Percentiles rank a stretch among this genome's conserved stretches.
Evolutionary conservation across 2,888 invertebrate species (phyloP).

Genomic region (Ectemnius continuus): DNA sequence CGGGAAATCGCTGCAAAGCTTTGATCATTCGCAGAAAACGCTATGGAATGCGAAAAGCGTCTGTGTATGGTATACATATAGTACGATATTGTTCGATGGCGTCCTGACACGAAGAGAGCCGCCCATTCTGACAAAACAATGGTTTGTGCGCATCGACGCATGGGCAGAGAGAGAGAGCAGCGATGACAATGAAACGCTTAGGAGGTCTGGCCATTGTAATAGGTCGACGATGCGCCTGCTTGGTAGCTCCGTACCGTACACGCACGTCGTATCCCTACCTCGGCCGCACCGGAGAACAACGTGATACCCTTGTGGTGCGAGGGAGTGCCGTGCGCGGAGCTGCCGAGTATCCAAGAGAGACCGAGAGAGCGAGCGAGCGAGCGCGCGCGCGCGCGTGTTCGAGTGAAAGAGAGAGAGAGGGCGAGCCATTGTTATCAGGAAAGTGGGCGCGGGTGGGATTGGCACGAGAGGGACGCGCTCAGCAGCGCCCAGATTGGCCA

Average conservation of each 20-base stretch:
- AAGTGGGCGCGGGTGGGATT: constrained; percentile 16
- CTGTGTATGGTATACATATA: too few species aligned
- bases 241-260: constrained; percentile 67
- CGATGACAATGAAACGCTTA: constrained; percentile 75
- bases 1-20: too few species aligned
- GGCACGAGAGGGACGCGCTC: neutral
- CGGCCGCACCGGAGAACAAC: constrained; percentile 29
- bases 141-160: constrained; percentile 76
- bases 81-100: constrained; percentile 44
- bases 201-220: constrained; percentile 76
- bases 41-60: too few species aligned
- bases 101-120: constrained; percentile 59
- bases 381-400: constrained; percentile 25
- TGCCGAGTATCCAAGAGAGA: constrained; percentile 17
- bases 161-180: constrained; percentile 69
- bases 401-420: constrained; percentile 24
- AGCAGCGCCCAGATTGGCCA: neutral
- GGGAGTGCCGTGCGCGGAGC: constrained; percentile 23
- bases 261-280: constrained; percentile 60
- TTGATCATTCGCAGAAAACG: too few species aligned
- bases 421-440: constrained; percentile 39
- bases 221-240: constrained; percentile 76
- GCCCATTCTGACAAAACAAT: constrained; percentile 74
- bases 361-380: constrained; percentile 8
- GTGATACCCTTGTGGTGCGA: constrained; percentile 33